phyloP scores from a whole-genome alignment of 2,797 vertebrate species.

The Bradypus variegatus region DNA sequence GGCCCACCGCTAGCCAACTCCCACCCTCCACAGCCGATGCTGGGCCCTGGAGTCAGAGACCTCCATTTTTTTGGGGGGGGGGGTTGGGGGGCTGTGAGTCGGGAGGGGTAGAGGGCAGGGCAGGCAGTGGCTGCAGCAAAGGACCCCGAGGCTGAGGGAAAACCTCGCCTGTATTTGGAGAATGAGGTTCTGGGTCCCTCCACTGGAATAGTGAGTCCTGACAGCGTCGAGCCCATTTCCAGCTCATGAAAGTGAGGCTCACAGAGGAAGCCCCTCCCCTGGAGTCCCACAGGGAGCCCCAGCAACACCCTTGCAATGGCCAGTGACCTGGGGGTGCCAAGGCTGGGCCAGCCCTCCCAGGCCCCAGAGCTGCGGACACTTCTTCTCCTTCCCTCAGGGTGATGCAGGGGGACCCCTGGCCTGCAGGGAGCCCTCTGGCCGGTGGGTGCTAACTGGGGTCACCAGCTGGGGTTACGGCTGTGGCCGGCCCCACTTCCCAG shows the following conservation, averaged over 20 bases:
- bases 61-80: too few relatives aligned
- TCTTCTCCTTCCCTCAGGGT: constrained; percentile 75
- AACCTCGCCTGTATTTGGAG: too few relatives aligned
- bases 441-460: constrained; percentile 94
- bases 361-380: not conserved
- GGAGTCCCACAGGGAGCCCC: too few relatives aligned
- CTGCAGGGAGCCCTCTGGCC: constrained; percentile 83
- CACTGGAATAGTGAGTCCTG: fast-evolving
- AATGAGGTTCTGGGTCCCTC: not conserved
- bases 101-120: too few relatives aligned
- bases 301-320: not conserved
- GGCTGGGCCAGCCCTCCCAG: not conserved
- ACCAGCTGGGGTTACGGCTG: constrained; percentile 98
- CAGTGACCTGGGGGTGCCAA: not conserved
- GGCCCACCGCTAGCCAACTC: not conserved
- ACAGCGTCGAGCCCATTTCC: not conserved
- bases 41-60: too few relatives aligned
- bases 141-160: too few relatives aligned
- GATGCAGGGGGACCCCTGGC: constrained; percentile 92
- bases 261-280: too few relatives aligned
- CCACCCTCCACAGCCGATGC: not conserved
- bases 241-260: not conserved
- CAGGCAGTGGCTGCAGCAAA: too few relatives aligned
- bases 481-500: constrained; percentile 85
- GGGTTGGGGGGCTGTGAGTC: too few relatives aligned